Conservation (phyloP, 2,888 invertebrate genomes). For the Drosophila borborema region DNA sequence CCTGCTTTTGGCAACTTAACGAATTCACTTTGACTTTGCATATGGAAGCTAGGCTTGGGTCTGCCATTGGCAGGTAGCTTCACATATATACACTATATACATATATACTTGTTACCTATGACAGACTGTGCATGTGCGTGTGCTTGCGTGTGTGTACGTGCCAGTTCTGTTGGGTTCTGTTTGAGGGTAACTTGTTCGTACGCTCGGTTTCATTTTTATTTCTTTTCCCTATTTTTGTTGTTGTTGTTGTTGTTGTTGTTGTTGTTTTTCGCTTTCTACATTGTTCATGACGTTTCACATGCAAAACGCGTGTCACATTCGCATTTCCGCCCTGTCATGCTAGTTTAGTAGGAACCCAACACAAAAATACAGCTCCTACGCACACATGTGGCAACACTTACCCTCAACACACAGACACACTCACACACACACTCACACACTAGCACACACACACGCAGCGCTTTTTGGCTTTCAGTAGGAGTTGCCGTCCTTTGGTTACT, state of each 20-base stretch:
- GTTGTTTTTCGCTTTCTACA: constrained; percentile 26
- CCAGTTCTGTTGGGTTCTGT: constrained; percentile 21
- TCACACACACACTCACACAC: constrained; percentile 25
- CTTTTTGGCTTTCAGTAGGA: constrained; percentile 72
- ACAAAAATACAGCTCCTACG: constrained; percentile 36
- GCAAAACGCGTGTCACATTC: constrained; percentile 82
- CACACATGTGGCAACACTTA: constrained; percentile 24
- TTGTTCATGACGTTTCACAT: constrained; percentile 81
- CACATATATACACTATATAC: neutral
- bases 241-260: constrained; percentile 3
- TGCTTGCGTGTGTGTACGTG: constrained; percentile 13
- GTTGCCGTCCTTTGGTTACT: constrained; percentile 71
- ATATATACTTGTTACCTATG: constrained; percentile 17
- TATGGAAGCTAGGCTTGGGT: constrained; percentile 14
- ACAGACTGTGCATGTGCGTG: constrained; percentile 1
- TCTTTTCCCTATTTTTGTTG: constrained; percentile 4
- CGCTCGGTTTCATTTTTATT: constrained; percentile 22
- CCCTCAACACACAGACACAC: constrained; percentile 1
- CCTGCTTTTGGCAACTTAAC: constrained; percentile 65
- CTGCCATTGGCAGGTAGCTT: constrained; percentile 27
- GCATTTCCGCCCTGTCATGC: constrained; percentile 80
- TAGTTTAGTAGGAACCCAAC: constrained; percentile 63
- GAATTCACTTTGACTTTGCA: constrained; percentile 62
- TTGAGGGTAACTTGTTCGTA: constrained; percentile 31
- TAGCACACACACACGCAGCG: constrained; percentile 30